These are phyloP conservation scores for Pipa parva DNA, from an alignment of 2,113 vertebrate genomes.

Conservation along the genomic window DNA sequence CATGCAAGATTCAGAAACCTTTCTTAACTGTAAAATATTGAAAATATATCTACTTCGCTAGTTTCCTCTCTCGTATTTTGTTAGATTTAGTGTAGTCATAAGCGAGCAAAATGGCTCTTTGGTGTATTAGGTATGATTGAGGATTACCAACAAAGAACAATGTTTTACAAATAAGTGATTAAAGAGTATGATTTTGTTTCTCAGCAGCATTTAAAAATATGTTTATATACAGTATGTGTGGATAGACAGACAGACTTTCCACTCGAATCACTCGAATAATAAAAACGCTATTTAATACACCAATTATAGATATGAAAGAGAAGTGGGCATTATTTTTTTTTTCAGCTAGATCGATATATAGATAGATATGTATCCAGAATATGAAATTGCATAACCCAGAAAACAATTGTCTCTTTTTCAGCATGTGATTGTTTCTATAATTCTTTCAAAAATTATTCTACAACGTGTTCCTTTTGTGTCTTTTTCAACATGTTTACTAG, in stretches of 20 bases:
- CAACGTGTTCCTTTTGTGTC: conserved; percentile 57
- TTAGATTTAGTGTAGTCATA: conserved; percentile 70
- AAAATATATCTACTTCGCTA: conserved; percentile 70
- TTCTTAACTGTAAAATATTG: conserved; percentile 63
- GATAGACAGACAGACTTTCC: too few relatives aligned
- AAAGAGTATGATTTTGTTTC: conserved; percentile 67
- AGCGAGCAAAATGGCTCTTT: conserved; percentile 71
- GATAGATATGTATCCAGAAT: too few relatives aligned
- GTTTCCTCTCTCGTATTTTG: conserved; percentile 75
- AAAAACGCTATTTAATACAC: too few relatives aligned
- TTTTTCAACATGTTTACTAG: conserved; percentile 62
- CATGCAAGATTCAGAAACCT: conserved; percentile 72
- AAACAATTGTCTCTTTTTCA: too few relatives aligned
- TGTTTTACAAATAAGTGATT: conserved; percentile 75
- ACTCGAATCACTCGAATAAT: too few relatives aligned
- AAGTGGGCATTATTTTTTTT: too few relatives aligned
- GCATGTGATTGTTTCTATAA: conserved; percentile 64
- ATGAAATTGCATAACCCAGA: too few relatives aligned
- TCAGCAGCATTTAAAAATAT: conserved; percentile 69
- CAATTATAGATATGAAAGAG: too few relatives aligned
- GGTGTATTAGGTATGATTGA: conserved; percentile 69
- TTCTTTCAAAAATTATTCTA: conserved; percentile 58
- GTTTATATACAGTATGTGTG: too few relatives aligned
- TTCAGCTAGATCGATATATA: too few relatives aligned
- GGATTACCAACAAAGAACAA: conserved; percentile 70